Evolutionary conservation across 1,140 invertebrate species (phyloP), one percentile per base, ranked within the genome.

Genomic region (Calliphora vicina): DNA sequence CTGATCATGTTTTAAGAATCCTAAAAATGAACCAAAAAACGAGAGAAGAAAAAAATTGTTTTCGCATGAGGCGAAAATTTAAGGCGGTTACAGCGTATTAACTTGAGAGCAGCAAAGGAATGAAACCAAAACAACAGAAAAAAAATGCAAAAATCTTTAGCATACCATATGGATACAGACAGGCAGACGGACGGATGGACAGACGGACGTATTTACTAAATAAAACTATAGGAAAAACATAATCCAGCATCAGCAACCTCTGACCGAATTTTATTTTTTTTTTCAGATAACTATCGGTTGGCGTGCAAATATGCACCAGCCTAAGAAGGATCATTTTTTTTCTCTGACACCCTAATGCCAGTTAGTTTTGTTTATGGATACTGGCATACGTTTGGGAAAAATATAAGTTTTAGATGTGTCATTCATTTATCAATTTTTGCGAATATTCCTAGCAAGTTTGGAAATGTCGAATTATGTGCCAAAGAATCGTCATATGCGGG

Each of bases 21-120:
- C 17, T 73, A 43, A 74, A 57, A 73, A 73, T 25, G 5, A 73
- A 26, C 23, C 72, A 74, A 29, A 74, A 78, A 78, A 43, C n/a
- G n/a, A 20, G 5, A 23, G 9, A 57, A n/a, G n/a, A 57, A 17
- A 6, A 57, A 57, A n/a, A 57, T 57, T 15, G 50, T 43, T 17
- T 78, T 78, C 35, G 74, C 74, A 78, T 45, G 35, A 78, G 78
- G 83, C 67, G 78, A 71, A 83, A 83, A 82, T 74, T 81, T 81
- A 82, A 82, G 83, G 83, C 80, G 83, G 83, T 83, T 83, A 83
- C 83, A 80, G 78, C 80, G 81, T 72, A 83, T 83, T 83, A 83
- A 83, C 82, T 83, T 45, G 29, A 67, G 78, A 81, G 67, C 83
- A 57, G 57, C 80, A 80, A 80, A 71, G 50, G 29, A 80, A 27